Evolutionary conservation across 2,888 invertebrate species (phyloP), one percentile per base, ranked within the genome.

Genomic region (Eupithecia insigniata): DNA sequence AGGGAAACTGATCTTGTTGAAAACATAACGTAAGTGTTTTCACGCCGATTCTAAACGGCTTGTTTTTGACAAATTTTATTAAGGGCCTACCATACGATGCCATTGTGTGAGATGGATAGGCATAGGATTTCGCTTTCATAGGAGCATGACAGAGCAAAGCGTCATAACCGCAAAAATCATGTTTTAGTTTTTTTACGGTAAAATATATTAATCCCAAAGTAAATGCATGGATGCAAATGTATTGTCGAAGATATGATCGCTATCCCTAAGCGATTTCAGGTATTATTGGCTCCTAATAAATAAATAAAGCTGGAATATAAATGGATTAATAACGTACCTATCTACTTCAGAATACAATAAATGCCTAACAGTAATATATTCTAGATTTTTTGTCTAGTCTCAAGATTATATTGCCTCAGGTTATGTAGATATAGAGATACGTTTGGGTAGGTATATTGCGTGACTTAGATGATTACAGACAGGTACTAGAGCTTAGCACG

Each of bases 391-490:
- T 58, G 16, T 58, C n/a, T 26, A 14, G 28, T 58, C 28, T 58
- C 10, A 3, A 55, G 30, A 30, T 60, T 60, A 28, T 30, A 60
- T 55, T 26, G 22, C 55, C 55, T 26, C 26, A 26, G 14, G 12
- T n/a, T n/a, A n/a, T n/a, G 22, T 14, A 55, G 55, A 26, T 26
- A 55, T 55, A 26, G 26, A 55, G 14, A 55, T 55, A 51, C 51
- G 22, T n/a, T 18, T 32, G n/a, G 30, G 30, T 28, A 55, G 0
- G n/a, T 26, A 10, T 84, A 78, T 88, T 86, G 84, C 87, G 79
- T 83, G 82, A 85, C 75, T 75, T 87, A 87, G 84, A 85, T 85
- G 85, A 85, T 85, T n/a, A n/a, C n/a, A n/a, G 80, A 84, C 81
- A 69, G 80, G 82, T 82, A 79, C 79, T 76, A 74, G 76, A 81